Conservation (phyloP, 2,888 invertebrate species). For the Cephus pulcher region DNA sequence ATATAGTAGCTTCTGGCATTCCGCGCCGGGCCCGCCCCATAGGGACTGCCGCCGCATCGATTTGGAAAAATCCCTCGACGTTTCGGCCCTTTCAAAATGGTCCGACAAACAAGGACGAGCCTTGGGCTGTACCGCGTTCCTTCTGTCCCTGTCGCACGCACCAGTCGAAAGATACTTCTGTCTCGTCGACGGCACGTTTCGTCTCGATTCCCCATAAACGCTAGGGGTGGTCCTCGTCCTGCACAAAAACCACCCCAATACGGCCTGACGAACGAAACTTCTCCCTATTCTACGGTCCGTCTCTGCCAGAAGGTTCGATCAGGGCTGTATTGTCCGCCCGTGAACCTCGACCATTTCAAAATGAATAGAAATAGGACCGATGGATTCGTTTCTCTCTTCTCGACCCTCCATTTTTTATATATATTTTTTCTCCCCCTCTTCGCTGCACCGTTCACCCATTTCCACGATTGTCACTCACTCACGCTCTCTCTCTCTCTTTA, state of each 20-base stretch:
- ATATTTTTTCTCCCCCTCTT: neutral
- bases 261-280: constrained; percentile 38
- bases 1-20: neutral
- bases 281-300: constrained; percentile 8
- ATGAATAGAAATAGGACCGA: constrained; percentile 1
- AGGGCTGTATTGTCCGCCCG: constrained; percentile 17
- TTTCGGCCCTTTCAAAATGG: constrained; percentile 39
- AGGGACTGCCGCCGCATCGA: neutral
- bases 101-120: constrained; percentile 36
- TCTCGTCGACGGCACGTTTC: constrained; percentile 39
- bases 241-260: constrained; percentile 44
- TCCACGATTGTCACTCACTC: constrained; percentile 6
- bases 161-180: constrained; percentile 25
- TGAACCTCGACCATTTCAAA: constrained; percentile 8
- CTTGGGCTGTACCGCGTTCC: constrained; percentile 14
- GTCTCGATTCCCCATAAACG: constrained; percentile 40
- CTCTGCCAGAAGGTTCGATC: constrained; percentile 7
- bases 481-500: neutral
- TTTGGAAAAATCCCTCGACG: constrained; percentile 13
- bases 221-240: constrained; percentile 41
- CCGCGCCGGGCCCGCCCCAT: neutral
- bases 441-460: constrained; percentile 6
- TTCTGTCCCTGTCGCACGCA: constrained; percentile 7
- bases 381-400: constrained; percentile 3
- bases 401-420: constrained; percentile 2